Conservation (phyloP, 2,888 invertebrate species). For the Drosophila bunnanda region DNA sequence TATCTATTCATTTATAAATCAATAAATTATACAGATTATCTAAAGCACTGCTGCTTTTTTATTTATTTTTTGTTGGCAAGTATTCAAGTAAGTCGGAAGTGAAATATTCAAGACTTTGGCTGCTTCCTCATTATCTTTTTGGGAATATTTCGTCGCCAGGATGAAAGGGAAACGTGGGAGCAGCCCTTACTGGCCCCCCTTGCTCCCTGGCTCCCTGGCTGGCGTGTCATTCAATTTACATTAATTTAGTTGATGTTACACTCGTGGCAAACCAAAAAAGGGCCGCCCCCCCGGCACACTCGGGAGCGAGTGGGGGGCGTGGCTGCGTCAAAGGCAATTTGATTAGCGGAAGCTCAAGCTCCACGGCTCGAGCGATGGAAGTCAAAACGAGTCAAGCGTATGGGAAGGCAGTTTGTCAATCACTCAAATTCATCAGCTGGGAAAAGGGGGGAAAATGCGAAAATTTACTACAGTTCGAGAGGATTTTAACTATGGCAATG, state of each 20-base stretch:
- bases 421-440: conserved; percentile 23
- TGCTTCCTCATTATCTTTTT: conserved; percentile 8
- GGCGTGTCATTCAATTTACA: conserved; percentile 67
- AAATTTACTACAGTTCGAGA: background rate
- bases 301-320: conserved; percentile 24
- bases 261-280: conserved; percentile 27
- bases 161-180: conserved; percentile 10
- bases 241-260: conserved; percentile 68
- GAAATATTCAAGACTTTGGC: background rate
- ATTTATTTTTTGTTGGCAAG: too few relatives aligned
- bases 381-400: conserved; percentile 24
- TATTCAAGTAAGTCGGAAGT: background rate
- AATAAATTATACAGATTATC: background rate
- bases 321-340: conserved; percentile 58
- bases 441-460: background rate
- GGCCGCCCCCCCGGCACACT: background rate
- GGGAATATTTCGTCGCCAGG: conserved; percentile 13
- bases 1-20: background rate
- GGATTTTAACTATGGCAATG: background rate
- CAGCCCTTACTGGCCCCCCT: background rate
- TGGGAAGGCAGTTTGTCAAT: conserved; percentile 36
- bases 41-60: background rate
- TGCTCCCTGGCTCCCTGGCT: background rate
- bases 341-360: conserved; percentile 52
- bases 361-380: background rate